phyloP scores from a whole-genome alignment of 1,140 invertebrate genomes.

The Carposina sasakii region DNA sequence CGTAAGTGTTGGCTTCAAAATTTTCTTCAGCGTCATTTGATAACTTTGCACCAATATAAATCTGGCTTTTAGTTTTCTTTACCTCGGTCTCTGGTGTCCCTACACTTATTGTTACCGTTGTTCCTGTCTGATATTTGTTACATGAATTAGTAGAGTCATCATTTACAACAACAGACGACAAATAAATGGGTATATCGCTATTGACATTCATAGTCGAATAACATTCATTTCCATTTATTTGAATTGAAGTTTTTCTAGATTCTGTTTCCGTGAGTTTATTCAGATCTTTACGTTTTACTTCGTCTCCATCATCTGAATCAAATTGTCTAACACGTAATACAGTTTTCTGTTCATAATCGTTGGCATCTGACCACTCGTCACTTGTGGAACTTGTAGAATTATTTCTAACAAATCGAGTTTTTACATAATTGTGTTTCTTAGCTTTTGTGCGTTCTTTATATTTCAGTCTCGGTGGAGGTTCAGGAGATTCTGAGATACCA shows the following conservation, averaged over 20 bases:
- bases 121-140: conserved; percentile 64
- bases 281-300: conserved; percentile 40
- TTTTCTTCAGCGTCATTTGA: conserved; percentile 35
- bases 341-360: conserved; percentile 62
- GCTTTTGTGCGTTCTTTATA: conserved; percentile 46
- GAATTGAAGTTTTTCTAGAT: conserved; percentile 81
- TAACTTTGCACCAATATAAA: conserved; percentile 63
- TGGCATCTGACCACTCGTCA: conserved; percentile 64
- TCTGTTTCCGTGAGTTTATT: conserved; percentile 46
- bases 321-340: conserved; percentile 65
- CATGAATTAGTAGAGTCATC: conserved; percentile 62
- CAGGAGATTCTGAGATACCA: conserved; percentile 56
- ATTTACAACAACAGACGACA: conserved; percentile 79
- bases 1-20: conserved; percentile 53
- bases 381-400: conserved; percentile 62
- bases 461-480: conserved; percentile 65
- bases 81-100: conserved; percentile 48
- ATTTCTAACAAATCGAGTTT: conserved; percentile 65
- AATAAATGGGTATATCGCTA: conserved; percentile 76
- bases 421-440: conserved; percentile 68
- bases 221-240: conserved; percentile 83
- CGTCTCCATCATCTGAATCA: conserved; percentile 63
- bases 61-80: conserved; percentile 65
- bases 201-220: conserved; percentile 78
- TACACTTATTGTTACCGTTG: conserved; percentile 74